Conservation (phyloP, 2,888 invertebrate species). For the Smittia aterrima region DNA sequence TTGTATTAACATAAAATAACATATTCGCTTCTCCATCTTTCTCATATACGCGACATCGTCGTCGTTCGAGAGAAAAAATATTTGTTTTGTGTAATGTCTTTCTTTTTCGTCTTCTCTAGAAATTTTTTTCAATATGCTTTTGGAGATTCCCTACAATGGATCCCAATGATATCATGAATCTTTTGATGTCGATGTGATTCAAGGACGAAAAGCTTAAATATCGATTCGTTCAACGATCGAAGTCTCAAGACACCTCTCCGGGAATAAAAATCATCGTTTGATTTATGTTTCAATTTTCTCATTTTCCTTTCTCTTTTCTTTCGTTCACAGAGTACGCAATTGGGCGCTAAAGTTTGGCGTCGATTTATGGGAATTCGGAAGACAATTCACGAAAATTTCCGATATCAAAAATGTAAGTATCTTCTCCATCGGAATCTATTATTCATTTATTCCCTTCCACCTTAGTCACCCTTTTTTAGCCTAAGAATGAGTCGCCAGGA, state of each 20-base stretch:
- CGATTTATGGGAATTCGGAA: constrained; percentile 85
- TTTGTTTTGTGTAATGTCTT: constrained; percentile 40
- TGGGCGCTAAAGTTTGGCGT: constrained; percentile 90
- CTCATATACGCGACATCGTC: not conserved
- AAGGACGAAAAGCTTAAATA: too few relatives aligned
- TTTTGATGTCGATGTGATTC: too few relatives aligned
- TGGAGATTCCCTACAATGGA: not conserved
- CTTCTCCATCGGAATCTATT: not conserved
- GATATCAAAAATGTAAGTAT: constrained; percentile 81
- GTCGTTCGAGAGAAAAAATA: not conserved
- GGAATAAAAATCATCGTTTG: not conserved
- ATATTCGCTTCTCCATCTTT: not conserved
- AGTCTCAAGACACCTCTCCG: too few relatives aligned
- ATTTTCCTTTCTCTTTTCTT: constrained; percentile 43
- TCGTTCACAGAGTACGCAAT: constrained; percentile 79
- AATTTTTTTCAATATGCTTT: constrained; percentile 20
- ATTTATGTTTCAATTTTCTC: constrained; percentile 18
- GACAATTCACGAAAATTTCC: constrained; percentile 83
- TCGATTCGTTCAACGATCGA: too few relatives aligned
- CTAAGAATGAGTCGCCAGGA: not conserved
- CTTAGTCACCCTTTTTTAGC: not conserved
- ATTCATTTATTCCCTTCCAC: not conserved
- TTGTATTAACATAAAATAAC: not conserved
- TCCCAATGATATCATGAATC: not conserved
- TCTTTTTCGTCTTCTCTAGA: constrained; percentile 3